A percentile compares a stretch with the other conserved stretches of the same genome.
Conservation (phyloP, 2,888 invertebrate genomes). For the Taenaris catops region DNA sequence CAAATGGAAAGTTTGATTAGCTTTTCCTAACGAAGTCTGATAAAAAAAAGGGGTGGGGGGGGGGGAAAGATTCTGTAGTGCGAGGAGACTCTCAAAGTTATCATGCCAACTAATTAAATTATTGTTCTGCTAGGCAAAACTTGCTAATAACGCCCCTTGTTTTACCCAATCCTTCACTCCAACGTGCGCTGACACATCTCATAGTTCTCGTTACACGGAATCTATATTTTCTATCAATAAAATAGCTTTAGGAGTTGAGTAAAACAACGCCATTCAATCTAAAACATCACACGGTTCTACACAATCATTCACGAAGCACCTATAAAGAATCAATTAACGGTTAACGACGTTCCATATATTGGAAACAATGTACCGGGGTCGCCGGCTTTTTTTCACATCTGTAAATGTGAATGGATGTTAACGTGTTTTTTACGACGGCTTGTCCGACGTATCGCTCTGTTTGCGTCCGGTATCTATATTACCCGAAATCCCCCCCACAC, state of each 20-base stretch:
- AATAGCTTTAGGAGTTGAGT: conserved; percentile 17
- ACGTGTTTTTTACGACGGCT: conserved; percentile 76
- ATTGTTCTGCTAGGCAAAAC: conserved; percentile 18
- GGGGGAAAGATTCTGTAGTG: conserved; percentile 13
- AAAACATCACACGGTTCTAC: conserved; percentile 27
- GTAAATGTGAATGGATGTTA: conserved; percentile 77
- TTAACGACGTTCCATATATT: too few relatives aligned
- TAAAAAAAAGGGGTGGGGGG: too few relatives aligned
- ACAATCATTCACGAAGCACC: conserved; percentile 55
- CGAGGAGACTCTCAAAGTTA: conserved; percentile 10
- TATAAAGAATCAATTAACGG: too few relatives aligned
- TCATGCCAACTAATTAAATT: conserved; percentile 20
- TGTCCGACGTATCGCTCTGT: conserved; percentile 74
- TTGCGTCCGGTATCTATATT: conserved; percentile 73
- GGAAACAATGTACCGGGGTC: too few relatives aligned
- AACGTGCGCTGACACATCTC: too few relatives aligned
- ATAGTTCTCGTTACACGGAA: background rate
- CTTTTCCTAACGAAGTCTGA: too few relatives aligned
- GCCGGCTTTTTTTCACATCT: too few relatives aligned
- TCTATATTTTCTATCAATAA: background rate
- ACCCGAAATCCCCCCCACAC: conserved; percentile 47
- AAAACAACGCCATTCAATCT: conserved; percentile 18
- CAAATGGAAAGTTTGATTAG: too few relatives aligned
- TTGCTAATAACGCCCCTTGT: conserved; percentile 13
- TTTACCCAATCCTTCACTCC: conserved; percentile 20